A percentile compares a stretch with the other conserved stretches of the same genome.
Evolutionary conservation across 2,888 invertebrate species (phyloP).

Genomic region (Falcaria lacertinaria): DNA sequence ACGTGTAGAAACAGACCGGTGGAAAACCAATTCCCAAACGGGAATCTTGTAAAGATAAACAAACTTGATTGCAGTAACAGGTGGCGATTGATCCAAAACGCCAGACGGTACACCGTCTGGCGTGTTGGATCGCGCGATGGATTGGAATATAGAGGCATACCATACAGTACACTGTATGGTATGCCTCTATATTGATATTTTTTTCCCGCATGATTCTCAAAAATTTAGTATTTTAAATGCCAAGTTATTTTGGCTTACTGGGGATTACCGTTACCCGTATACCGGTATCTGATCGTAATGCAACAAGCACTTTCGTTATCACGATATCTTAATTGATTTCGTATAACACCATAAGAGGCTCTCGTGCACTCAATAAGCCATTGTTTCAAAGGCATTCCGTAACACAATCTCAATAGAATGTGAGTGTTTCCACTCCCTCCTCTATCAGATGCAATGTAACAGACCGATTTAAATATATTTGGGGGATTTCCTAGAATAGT

Average conservation of each 20-base stretch:
- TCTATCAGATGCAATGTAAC: no score
- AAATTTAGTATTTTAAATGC: background rate
- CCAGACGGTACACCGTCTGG: background rate
- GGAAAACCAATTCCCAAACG: background rate
- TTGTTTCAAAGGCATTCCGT: background rate
- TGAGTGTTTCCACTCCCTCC: conserved; percentile 18
- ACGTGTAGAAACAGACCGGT: background rate
- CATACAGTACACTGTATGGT: no score
- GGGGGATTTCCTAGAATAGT: no score
- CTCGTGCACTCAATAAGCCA: background rate
- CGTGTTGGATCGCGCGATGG: no score
- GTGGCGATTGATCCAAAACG: background rate
- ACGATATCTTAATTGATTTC: background rate
- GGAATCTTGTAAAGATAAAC: background rate
- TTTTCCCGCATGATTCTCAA: no score
- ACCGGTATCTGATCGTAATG: background rate
- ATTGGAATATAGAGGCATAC: no score
- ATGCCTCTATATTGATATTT: no score
- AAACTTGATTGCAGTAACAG: background rate
- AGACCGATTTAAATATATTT: no score
- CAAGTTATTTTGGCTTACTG: no score
- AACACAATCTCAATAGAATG: conserved; percentile 1
- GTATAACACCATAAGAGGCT: background rate
- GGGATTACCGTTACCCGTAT: no score
- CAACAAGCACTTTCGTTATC: background rate